Evolutionary conservation across 2,113 vertebrate genomes (phyloP), one percentile per base, ranked within the genome.

Genomic region (Electrona antarctica): DNA sequence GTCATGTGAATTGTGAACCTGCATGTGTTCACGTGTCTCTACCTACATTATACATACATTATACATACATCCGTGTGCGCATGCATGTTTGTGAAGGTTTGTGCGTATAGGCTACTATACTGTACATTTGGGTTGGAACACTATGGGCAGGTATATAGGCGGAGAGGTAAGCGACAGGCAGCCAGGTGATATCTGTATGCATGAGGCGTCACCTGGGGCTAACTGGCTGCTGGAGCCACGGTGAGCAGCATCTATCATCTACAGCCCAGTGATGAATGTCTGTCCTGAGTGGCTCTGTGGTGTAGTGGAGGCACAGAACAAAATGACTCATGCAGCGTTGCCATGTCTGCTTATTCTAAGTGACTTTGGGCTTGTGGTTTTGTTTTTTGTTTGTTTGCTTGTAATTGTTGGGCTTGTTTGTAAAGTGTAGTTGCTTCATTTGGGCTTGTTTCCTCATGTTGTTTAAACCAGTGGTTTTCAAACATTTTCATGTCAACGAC

Each of bases 191-290:
- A 89, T 91, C 84, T 88, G 81, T 89, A 91, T 90, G 88, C 90
- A 88, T 74, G 69, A 84, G 81, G 81, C 83, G 71, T 85, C 89
- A 79, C 79, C 77, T 29, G 9, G 8, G 71, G 81, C 82, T 91
- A 90, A 90, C 79, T 81, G 88, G 88, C 83, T 88, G 85, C 88
- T 84, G 78, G 76, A 79, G 84, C 81, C 63, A 74, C 69, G 85
- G 76, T 81, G 84, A 88, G 87, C 85, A 87, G 87, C 90, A 91
- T 90, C 90, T 83, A 89, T 90, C 90, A 87, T 90, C 84, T 85
- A 41, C 63, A 80, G 81, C 74, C 78, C 73, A 48, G 80, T 87
- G 90, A 91, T 91, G 85, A 90, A 89, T 89, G 88, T 90, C 84
- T 87, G 84, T 89, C 87, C 84, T 88, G 83, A 88, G 85, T 86